These are phyloP conservation scores for Loris lydekkerianus DNA, from an alignment of 2,797 vertebrate species.

Conservation along the genomic window DNA sequence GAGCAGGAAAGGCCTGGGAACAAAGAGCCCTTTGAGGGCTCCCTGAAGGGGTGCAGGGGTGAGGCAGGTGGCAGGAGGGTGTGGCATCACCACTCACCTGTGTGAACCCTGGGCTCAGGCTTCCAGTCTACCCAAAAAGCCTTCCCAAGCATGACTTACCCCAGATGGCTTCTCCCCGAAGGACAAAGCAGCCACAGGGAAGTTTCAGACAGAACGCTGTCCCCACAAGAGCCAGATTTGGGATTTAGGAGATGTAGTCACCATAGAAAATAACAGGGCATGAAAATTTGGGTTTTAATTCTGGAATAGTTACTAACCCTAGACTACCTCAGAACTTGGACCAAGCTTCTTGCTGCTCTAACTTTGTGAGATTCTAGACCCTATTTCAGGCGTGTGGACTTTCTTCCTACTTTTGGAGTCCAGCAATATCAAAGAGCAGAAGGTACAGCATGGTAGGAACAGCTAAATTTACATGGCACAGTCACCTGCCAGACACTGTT, in stretches of 20 bases:
- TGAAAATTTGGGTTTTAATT: background rate
- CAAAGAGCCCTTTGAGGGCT: conserved; percentile 80
- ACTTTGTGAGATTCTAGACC: background rate
- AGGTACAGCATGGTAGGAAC: background rate
- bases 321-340: background rate
- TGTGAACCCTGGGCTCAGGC: background rate
- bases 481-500: too few species aligned
- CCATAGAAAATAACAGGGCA: background rate
- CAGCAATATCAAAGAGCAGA: too few species aligned
- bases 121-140: conserved; percentile 21
- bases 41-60: background rate
- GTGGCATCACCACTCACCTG: conserved; percentile 35
- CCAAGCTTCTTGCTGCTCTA: background rate
- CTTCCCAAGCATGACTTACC: background rate
- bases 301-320: background rate
- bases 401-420: background rate
- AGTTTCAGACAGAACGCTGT: background rate
- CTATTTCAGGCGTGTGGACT: background rate
- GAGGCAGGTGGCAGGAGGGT: conserved; percentile 69
- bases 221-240: background rate
- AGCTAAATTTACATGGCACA: background rate
- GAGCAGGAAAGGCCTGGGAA: conserved; percentile 73
- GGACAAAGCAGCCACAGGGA: rapidly evolving
- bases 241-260: background rate
- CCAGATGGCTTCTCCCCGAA: background rate